Evolutionary conservation across 2,113 vertebrate genomes (phyloP), one percentile per base, ranked within the genome.

Genomic region (Perca fluviatilis): DNA sequence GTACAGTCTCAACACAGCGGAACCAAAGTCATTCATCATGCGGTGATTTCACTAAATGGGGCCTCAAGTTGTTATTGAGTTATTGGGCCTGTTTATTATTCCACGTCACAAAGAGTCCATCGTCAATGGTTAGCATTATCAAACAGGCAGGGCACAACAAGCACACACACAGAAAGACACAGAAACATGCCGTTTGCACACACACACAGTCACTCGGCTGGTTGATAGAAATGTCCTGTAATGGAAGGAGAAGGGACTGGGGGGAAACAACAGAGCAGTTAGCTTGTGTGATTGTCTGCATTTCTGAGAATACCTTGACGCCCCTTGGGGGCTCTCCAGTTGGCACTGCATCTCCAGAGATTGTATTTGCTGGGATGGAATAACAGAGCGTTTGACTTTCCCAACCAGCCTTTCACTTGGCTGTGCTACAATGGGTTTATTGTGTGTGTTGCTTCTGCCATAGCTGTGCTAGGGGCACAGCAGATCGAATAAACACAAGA

Each of bases 301-400:
- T 86, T 86, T 90, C 73, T 57, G 65, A 90, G 80, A 86, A 87
- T 89, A 84, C 67, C 77, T 60, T 7, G 1, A 61, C 6, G 10
- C 16, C 61, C 73, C 72, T 80, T 43, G 53, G 80, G 91, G 90
- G 77, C 77, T 86, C 49, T 87, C 69, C 40, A 68, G 75, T 73
- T 84, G 84, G 79, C 64, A 80, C 82, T 49, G 64, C 68, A 46
- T 79, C 85, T 85, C 79, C 76, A 83, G 81, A 91, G 80, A 77
- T 43, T 88, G 65, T 76, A 81, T 88, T 91, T 77, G 76, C 74
- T 13, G 71, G 56, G 77, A 66, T 78, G 77, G 65, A 87, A 88
- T 83, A 88, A 86, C 83, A 90, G 77, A 77, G 76, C 61, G 49
- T 82, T 89, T 86, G 84, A 86, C 80, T 91, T 80, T 85, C 79